Evolutionary conservation across 2,888 invertebrate species (phyloP), one percentile per base, ranked within the genome.

Genomic region (Ischnus inquisitorius): DNA sequence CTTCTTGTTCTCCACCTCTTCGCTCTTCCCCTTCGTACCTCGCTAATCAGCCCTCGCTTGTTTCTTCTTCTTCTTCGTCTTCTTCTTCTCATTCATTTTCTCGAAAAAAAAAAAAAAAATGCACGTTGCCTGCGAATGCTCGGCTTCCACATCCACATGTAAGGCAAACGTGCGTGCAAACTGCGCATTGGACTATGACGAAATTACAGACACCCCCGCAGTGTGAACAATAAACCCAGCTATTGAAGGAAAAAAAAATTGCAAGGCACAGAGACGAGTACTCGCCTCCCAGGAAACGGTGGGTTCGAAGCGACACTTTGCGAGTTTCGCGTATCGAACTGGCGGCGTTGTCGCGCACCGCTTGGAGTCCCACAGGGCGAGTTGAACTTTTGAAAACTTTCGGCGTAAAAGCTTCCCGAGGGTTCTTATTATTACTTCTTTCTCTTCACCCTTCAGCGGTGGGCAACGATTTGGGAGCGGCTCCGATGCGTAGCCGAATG

Each of bases 301-400:
- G 10, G 19, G 8, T 54, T 54, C 10, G 22, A 22, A 10, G 54
- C 54, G 19, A 10, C 22, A 54, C 22, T 54, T 54, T 54, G 19
- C 54, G 51, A 19, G 54, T 22, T 54, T 54, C 64, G 69, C 39
- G 22, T 69, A 69, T 69, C 69, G 12, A 54, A 41, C 19, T 54
- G 39, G 19, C 34, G 22, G 54, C 54, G 54, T 6, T 54, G 39
- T 34, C 54, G 39, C 19, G 39, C 22, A 34, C 34, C 34, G 6
- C 34, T 34, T 25, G 69, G n/a, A 71, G 16, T 57, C 69, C 69
- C 69, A 54, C 12, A 71, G 54, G 41, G 22, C 16, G 60, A 72
- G 41, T 43, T 41, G 71, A 57, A 72, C n/a, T 28, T n/a, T 57
- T 60, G 71, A 46, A 72, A 72, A 28, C 28, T 72, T 72, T n/a